These are phyloP conservation scores for honey bee (Apis mellifera) DNA, from an alignment of 1,140 invertebrate genomes.

Conservation along the genomic window Amel_HAv3.1 CM009936.2:8984501-8985000, in stretches of 20 bases:
- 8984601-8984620: not conserved
- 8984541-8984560: not conserved
- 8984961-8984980: not conserved
- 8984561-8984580: not conserved
- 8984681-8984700: constrained; percentile 3
- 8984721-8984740: constrained; percentile 38
- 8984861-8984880: not conserved
- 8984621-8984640: constrained; percentile 27
- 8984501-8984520: not conserved
- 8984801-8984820: constrained; percentile 29
- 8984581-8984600: not conserved
- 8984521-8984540: not conserved
- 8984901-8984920: constrained; percentile 39
- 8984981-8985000: not conserved
- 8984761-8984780: constrained; percentile 43
- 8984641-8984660: constrained; percentile 24
- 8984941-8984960: not conserved
- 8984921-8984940: not conserved
- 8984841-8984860: constrained; percentile 6
- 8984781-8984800: constrained; percentile 52
- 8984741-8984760: constrained; percentile 30
- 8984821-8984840: constrained; percentile 20
- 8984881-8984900: constrained; percentile 31
- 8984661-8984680: constrained; percentile 9
- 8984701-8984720: constrained; percentile 30